Base-by-base conservation (phyloP, 2,797 vertebrate genomes). In the Phrynocephalus guinanensis region DNA sequence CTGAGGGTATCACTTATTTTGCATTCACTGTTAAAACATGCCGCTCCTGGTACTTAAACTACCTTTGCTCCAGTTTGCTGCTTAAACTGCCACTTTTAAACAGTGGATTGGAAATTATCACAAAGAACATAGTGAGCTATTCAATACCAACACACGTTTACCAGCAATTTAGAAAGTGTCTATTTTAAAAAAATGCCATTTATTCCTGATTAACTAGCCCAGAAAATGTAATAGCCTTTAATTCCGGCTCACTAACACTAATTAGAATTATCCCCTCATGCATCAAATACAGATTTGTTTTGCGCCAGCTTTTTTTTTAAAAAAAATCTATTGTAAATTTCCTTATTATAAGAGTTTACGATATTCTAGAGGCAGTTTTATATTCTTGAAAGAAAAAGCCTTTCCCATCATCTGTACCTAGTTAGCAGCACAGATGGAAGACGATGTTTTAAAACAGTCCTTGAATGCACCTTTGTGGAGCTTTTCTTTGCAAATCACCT, bases 71-170 rank as follows among this genome's bases (percentile, higher is more conserved):
- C 92, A 38, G 90, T 93, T 93, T 91, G 48, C 66, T 56, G 88
- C 85, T 83, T 77, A 90, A 84, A 85, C 87, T 79, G 92, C 28
- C 63, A 73, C 70, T 91, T 60, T 93, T 79, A 67, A 93, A 92
- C 86, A 92, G 79, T 30, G 90, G 79, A 20, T 75, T 75, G 33
- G 80, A 77, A 85, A 76, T 48, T 28, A 77, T 44, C 66, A 76
- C 1, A 15, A 82, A 77, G 26, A 86, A 91, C 48, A 11, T 72
- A 60, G 71, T 80, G 76, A 80, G 75, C 84, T 68, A 78, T 85
- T 85, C 67, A 85, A 78, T 67, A 78, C 44, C 75, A 50, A 67
- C 33, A 68, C 16, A 85, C 18, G 38, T 77, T 85, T 66, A 67
- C 75, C 63, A 85, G 60, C 38, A 48, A 50, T 85, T 85, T 68